phyloP scores from a whole-genome alignment of 2,797 vertebrate genomes.

The Eptatretus atami region DNA sequence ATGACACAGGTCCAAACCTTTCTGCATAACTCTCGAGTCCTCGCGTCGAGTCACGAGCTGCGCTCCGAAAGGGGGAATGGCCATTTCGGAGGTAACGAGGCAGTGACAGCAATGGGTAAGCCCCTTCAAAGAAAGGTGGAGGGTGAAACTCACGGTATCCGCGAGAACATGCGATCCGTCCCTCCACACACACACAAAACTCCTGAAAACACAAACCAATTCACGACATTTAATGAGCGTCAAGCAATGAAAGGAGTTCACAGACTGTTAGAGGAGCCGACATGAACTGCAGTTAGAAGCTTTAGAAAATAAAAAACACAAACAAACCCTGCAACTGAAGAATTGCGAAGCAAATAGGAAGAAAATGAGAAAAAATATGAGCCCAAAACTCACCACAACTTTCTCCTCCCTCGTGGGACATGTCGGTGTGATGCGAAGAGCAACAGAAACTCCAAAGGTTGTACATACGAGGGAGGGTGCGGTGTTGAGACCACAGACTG shows the following conservation, averaged over 20 bases:
- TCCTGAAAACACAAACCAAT: slow-evolving; percentile 18
- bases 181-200: slow-evolving; percentile 83
- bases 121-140: slow-evolving; percentile 75
- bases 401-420: slow-evolving; percentile 54
- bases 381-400: slow-evolving; percentile 47
- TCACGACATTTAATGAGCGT: too few relatives aligned
- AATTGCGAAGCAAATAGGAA: too few relatives aligned
- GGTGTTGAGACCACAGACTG: too few relatives aligned
- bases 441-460: slow-evolving; percentile 62
- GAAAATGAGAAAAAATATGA: too few relatives aligned
- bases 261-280: too few relatives aligned
- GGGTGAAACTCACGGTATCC: slow-evolving; percentile 70
- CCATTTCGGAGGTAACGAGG: slow-evolving; percentile 76
- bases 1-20: slow-evolving; percentile 13
- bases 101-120: slow-evolving; percentile 58
- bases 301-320: too few relatives aligned
- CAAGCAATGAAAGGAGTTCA: too few relatives aligned
- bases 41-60: slow-evolving; percentile 54
- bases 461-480: too few relatives aligned
- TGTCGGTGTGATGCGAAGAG: slow-evolving; percentile 90
- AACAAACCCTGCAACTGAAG: too few relatives aligned
- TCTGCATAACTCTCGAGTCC: slow-evolving; percentile 50
- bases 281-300: too few relatives aligned
- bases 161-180: slow-evolving; percentile 68
- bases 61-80: slow-evolving; percentile 75